Base-by-base conservation (phyloP, 1,140 invertebrate genomes). In the Coelopa frigida region DNA sequence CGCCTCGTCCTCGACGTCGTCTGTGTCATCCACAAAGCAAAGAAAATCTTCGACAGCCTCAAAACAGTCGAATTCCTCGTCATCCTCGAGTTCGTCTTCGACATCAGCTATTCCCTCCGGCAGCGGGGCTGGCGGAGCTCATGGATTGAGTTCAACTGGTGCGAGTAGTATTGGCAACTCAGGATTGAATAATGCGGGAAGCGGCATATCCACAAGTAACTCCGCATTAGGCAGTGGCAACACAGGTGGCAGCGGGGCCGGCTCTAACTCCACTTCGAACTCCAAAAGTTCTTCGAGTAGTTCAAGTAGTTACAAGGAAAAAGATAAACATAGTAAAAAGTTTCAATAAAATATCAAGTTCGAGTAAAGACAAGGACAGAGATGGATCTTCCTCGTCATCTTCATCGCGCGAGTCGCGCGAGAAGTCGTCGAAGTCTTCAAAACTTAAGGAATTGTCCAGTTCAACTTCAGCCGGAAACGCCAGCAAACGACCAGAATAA, bases 271-370 rank as follows among this genome's bases (percentile, higher is more conserved):
- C 20, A 29, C 46, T 47, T 49, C 54, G 31, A 52, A 46, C 24
- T 40, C 48, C 17, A 54, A 55, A 46, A 45, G 46, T 3, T 55
- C 56, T 10, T 54, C 54, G 1, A 61, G 55, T 26, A 48, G 37
- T 37, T 53, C 55, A 26, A 46, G 50, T 18, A 54, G 46, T 22
- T 68, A 65, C 27, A 68, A 68, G 17, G 53, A 55, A 23, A 56
- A 56, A 38, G 65, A 68, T 36, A 69, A 68, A 22, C 60, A 68
- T 50, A 60, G 55, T 38, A 69, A 69, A 46, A 67, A 47, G n/a
- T 50, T 17, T 58, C 2, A 53, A 50, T 48, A 59, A 58, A 27
- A 45, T 54, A 29, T 64, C 66, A 4, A 55, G 49, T 37, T 63
- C 63, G 3, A 61, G 57, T 39, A 69, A 67, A 44, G 59, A 64